These are phyloP conservation scores for Eunapius fragilis DNA, from an alignment of 37 sponge, comb jelly and placozoan species.

Conservation along the genomic window DNA sequence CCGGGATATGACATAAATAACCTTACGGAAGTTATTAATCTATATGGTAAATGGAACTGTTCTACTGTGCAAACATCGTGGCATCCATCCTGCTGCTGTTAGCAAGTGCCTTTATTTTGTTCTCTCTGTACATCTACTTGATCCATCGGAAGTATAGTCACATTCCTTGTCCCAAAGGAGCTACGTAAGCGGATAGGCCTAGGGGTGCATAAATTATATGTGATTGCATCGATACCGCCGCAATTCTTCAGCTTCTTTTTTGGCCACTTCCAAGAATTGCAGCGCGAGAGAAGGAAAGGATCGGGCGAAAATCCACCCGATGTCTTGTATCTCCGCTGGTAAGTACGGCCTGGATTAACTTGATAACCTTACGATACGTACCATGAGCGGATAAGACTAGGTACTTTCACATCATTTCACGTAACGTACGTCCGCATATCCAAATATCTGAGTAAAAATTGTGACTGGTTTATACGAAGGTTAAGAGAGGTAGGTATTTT, in stretches of 20 bases:
- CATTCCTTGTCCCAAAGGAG: constrained; percentile 13
- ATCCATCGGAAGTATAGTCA: background rate
- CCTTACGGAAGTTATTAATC: too few species aligned
- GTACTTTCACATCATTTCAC: too few species aligned
- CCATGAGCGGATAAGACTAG: too few species aligned
- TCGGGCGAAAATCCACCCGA: background rate
- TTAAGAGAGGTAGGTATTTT: too few species aligned
- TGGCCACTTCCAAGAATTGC: background rate
- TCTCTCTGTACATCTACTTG: constrained; percentile 1
- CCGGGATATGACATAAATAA: too few species aligned
- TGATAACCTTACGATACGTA: too few species aligned
- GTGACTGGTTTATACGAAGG: too few species aligned
- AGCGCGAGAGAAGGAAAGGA: background rate
- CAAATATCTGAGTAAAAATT: too few species aligned
- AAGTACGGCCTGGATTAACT: background rate
- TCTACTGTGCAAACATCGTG: background rate
- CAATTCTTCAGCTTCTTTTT: background rate
- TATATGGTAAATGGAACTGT: too few species aligned
- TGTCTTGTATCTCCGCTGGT: background rate
- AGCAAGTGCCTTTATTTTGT: background rate
- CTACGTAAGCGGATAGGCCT: background rate
- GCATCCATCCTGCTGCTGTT: background rate
- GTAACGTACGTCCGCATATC: too few species aligned
- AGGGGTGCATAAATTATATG: background rate
- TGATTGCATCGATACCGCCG: too few species aligned